Conservation (phyloP, 2,888 invertebrate genomes). For the Incurvaria masculella region DNA sequence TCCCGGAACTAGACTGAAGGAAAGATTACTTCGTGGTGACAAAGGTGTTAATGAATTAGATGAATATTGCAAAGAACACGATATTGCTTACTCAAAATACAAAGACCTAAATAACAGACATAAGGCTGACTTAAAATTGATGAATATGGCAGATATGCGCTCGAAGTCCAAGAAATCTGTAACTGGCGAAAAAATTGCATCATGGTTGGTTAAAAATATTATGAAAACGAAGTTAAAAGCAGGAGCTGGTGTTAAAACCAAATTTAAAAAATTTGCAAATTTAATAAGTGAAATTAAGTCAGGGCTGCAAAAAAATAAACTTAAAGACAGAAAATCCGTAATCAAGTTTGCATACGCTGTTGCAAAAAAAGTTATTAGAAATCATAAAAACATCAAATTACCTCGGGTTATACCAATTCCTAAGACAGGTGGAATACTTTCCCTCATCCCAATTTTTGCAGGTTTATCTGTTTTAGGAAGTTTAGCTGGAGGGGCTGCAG, state of each 20-base stretch:
- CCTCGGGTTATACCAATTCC: constrained; percentile 24
- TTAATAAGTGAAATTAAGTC: background rate
- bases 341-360: constrained; percentile 11
- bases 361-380: constrained; percentile 9
- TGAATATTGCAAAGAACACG: constrained; percentile 23
- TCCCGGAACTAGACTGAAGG: constrained; percentile 19
- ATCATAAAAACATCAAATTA: constrained; percentile 16
- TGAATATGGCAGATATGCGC: constrained; percentile 18
- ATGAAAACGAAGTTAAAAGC: constrained; percentile 25
- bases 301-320: background rate
- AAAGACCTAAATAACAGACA: constrained; percentile 18
- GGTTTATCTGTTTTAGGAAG: constrained; percentile 25
- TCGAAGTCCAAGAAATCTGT: constrained; percentile 20
- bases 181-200: constrained; percentile 22
- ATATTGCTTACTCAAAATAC: constrained; percentile 22
- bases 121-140: constrained; percentile 24
- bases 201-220: constrained; percentile 19
- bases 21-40: constrained; percentile 24
- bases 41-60: constrained; percentile 24
- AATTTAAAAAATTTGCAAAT: background rate
- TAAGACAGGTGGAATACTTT: constrained; percentile 25
- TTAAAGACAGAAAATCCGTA: constrained; percentile 9
- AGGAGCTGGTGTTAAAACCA: constrained; percentile 10
- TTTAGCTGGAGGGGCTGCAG: constrained; percentile 26
- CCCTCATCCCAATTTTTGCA: constrained; percentile 27